Evolutionary conservation across 2,888 invertebrate genomes (phyloP).

Genomic region (Drosophila histrio): DNA sequence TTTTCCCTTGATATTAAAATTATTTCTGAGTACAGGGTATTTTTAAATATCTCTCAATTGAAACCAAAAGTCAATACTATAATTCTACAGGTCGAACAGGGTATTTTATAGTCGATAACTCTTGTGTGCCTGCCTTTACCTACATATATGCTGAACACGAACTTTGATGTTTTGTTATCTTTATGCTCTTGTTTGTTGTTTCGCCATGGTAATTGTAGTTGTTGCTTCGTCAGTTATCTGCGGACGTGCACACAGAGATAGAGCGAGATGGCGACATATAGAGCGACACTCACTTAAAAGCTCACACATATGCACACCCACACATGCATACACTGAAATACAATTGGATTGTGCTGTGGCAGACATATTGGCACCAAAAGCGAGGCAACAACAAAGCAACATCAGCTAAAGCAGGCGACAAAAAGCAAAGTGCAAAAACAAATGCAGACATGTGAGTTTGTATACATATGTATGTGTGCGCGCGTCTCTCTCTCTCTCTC

Average conservation of each 20-base stretch:
- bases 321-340: constrained; percentile 4
- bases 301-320: constrained; percentile 13
- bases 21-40: not conserved
- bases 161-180: constrained; percentile 49
- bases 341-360: constrained; percentile 52
- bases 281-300: constrained; percentile 31
- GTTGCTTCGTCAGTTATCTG: constrained; percentile 38
- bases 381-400: constrained; percentile 31
- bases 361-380: constrained; percentile 56
- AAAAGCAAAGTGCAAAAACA: constrained; percentile 47
- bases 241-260: constrained; percentile 6
- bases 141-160: constrained; percentile 31
- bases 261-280: constrained; percentile 12
- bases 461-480: not conserved
- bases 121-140: not conserved
- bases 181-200: constrained; percentile 38
- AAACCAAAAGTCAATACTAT: no score
- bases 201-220: constrained; percentile 41
- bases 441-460: constrained; percentile 5
- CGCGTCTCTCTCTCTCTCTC: no score
- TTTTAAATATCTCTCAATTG: no score
- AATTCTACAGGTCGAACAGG: not conserved
- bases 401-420: constrained; percentile 41
- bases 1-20: no score
- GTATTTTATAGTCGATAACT: not conserved